Percentiles rank a stretch among this genome's conserved stretches.
phyloP scores from a whole-genome alignment of 2,113 vertebrate species.

The Conger conger region DNA sequence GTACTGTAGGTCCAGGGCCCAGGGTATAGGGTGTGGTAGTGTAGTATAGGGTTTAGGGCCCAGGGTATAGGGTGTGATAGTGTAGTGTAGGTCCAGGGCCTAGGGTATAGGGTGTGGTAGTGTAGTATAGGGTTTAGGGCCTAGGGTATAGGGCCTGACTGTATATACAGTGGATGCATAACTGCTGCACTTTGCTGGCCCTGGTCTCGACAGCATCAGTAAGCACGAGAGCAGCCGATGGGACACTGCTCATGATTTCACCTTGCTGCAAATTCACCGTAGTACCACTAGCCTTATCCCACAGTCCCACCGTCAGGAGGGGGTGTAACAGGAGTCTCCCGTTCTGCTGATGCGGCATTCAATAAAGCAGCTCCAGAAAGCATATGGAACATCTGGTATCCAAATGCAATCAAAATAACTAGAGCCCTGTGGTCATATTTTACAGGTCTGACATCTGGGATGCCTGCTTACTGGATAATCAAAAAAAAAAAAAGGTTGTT shows the following conservation, averaged over 20 bases:
- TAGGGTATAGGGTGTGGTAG: too few species aligned
- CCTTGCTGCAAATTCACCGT: neutral
- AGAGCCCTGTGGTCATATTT: slow-evolving; percentile 12
- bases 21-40: too few species aligned
- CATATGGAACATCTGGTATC: slow-evolving; percentile 38
- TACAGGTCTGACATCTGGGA: slow-evolving; percentile 15
- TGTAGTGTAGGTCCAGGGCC: too few species aligned
- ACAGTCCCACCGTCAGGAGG: neutral
- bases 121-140: too few species aligned
- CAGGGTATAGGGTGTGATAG: too few species aligned
- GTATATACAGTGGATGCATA: neutral
- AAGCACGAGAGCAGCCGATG: slow-evolving; percentile 19
- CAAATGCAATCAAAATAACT: slow-evolving; percentile 30
- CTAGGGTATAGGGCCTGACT: too few species aligned
- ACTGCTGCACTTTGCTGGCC: neutral
- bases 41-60: too few species aligned
- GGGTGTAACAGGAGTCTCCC: neutral
- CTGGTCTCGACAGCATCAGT: neutral
- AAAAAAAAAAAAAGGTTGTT: neutral
- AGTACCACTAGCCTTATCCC: slow-evolving; percentile 5
- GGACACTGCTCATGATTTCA: neutral
- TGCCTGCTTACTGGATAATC: neutral
- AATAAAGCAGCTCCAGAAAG: slow-evolving; percentile 23
- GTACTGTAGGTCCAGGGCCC: too few species aligned
- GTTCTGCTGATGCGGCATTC: slow-evolving; percentile 14